Conservation (phyloP, 2,797 vertebrate species). For the Galagoides demidoff region DNA sequence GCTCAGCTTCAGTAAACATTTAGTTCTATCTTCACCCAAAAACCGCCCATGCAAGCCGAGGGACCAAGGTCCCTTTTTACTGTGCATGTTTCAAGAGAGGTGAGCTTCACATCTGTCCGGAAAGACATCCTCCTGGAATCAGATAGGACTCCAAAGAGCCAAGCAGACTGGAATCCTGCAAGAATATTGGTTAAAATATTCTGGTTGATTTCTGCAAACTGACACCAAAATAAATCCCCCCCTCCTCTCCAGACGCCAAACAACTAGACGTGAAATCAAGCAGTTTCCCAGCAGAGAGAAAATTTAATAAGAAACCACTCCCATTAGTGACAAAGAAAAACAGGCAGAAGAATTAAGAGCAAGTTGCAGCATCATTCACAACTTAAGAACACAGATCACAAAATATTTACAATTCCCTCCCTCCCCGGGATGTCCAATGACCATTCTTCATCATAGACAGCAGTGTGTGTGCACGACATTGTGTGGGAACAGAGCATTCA, state of each 20-base stretch:
- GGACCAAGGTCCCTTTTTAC: slow-evolving; percentile 82
- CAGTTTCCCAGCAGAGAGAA: slow-evolving; percentile 80
- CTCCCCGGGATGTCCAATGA: slow-evolving; percentile 61
- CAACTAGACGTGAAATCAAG: slow-evolving; percentile 89
- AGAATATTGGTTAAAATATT: slow-evolving; percentile 87
- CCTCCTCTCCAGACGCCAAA: slow-evolving; percentile 58
- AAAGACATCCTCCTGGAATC: slow-evolving; percentile 88
- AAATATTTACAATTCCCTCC: slow-evolving; percentile 69
- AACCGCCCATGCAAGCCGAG: slow-evolving; percentile 88
- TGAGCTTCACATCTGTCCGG: slow-evolving; percentile 91
- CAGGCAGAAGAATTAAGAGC: slow-evolving; percentile 82
- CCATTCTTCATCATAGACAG: slow-evolving; percentile 88
- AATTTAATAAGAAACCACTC: slow-evolving; percentile 74
- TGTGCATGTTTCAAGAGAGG: slow-evolving; percentile 92
- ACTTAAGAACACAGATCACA: slow-evolving; percentile 67
- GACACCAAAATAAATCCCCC: slow-evolving; percentile 65
- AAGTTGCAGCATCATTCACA: slow-evolving; percentile 59
- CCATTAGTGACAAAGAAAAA: slow-evolving; percentile 73
- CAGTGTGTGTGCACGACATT: neutral
- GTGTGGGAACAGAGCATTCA: slow-evolving; percentile 31
- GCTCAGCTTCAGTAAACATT: slow-evolving; percentile 79
- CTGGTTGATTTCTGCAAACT: slow-evolving; percentile 80
- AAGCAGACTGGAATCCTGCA: slow-evolving; percentile 85
- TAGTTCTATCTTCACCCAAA: slow-evolving; percentile 83
- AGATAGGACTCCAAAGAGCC: slow-evolving; percentile 86